Base-by-base conservation (phyloP, 2,113 vertebrate genomes). In the Ailurus styani region DNA sequence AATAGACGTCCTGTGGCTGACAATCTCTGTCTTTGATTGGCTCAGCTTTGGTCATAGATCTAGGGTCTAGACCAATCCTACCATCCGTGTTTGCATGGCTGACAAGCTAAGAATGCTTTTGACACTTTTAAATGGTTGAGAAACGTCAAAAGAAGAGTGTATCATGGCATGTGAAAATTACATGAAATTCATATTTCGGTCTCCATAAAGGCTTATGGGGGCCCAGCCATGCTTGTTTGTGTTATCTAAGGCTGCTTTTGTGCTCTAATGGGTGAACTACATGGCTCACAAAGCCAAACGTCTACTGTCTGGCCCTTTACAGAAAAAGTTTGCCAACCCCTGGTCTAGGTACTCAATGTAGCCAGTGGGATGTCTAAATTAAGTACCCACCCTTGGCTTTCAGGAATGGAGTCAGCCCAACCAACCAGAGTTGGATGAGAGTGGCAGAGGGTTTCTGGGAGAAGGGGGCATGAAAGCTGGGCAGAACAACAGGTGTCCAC, bases 231-330 rank as follows among this genome's bases (percentile, higher is more conserved):
- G 5, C 82, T 91, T 1, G 12, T 42, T 25, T 70, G 20, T n/a
- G 4, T 54, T 6, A 9, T 57, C 31, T 15, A 34, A 34, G 47
- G 37, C 73, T 7, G 37, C 37, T 17, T 18, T 60, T 4, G 42
- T 15, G 20, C 17, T 25, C 1, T 45, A 6, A 7, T 5, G 70
- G 34, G 34, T 17, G 11, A 21, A 10, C 64, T 20, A 0, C 0
- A 0, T 14, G 47, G n/a, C 54, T 40, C 73, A 34, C 25, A 7
- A 6, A 6, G 55, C 54, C 50, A 50, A 54, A 54, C 8, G 21
- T 73, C 60, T 68, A 40, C 42, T 45, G 31, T 31, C 57, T 27
- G 70, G 6, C 50, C 60, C 45, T 21, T 90, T 29, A 8, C 4
- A 40, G 72, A 64, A 34, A 27, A 42, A 11, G 3, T 13, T n/a